Conservation (phyloP, 2,888 invertebrate species). For the Euproctis similis region DNA sequence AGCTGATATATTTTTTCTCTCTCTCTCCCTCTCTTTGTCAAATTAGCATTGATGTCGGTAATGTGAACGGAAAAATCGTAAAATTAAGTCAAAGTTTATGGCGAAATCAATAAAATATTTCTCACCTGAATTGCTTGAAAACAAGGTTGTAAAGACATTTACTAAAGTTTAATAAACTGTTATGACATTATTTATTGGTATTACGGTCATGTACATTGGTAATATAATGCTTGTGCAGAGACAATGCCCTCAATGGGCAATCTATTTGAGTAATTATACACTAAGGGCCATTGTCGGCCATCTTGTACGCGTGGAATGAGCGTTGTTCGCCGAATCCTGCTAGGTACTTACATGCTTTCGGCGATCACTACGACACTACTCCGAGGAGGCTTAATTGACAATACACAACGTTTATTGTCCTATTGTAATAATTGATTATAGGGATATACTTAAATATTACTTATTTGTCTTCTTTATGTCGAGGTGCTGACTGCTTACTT, state of each 20-base stretch:
- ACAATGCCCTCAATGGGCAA: constrained; percentile 74
- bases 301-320: constrained; percentile 70
- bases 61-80: too few relatives aligned
- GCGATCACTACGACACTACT: constrained; percentile 48
- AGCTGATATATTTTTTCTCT: too few relatives aligned
- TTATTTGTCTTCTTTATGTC: too few relatives aligned
- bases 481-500: too few relatives aligned
- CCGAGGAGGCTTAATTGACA: constrained; percentile 50
- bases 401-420: too few relatives aligned
- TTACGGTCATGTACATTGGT: constrained; percentile 46
- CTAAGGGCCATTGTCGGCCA: constrained; percentile 74
- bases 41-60: constrained; percentile 1
- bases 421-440: too few relatives aligned
- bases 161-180: too few relatives aligned
- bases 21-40: constrained; percentile 1
- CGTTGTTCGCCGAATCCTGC: constrained; percentile 63
- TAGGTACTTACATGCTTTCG: constrained; percentile 62
- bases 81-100: background rate
- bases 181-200: constrained; percentile 24
- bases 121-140: too few relatives aligned
- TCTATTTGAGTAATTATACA: constrained; percentile 76
- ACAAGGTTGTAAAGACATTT: too few relatives aligned
- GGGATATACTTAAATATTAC: too few relatives aligned
- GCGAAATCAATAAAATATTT: too few relatives aligned
- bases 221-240: constrained; percentile 56